phyloP scores from a whole-genome alignment of 2,888 invertebrate genomes.

The Himalopsyche kuldschensis region DNA sequence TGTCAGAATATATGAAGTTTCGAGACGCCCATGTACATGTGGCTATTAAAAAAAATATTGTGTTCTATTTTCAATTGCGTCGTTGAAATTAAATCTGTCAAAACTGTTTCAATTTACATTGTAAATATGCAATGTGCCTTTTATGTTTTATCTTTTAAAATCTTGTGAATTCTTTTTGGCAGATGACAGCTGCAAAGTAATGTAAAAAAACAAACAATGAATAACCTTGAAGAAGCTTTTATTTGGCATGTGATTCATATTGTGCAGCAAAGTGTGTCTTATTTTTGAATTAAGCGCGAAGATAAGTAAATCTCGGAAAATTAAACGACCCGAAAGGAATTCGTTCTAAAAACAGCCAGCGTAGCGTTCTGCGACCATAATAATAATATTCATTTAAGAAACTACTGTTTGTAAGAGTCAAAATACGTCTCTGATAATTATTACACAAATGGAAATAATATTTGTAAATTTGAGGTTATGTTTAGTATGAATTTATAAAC shows the following conservation, averaged over 20 bases:
- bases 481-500: background rate
- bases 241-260: background rate
- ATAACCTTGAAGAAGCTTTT: background rate
- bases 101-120: no score
- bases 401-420: no score
- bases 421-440: background rate
- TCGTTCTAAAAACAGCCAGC: background rate
- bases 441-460: background rate
- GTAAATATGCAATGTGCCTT: no score
- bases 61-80: no score
- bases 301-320: background rate
- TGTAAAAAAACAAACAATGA: background rate
- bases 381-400: background rate
- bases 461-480: background rate
- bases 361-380: background rate
- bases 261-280: background rate
- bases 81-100: no score
- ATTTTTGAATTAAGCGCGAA: background rate
- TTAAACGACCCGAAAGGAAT: background rate
- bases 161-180: no score
- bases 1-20: no score
- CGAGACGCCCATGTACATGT: no score
- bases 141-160: no score
- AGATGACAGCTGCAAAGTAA: no score
- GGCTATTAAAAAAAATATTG: no score